Evolutionary conservation across 2,888 invertebrate genomes (phyloP).

Genomic region (Heterodera filipjevi): DNA sequence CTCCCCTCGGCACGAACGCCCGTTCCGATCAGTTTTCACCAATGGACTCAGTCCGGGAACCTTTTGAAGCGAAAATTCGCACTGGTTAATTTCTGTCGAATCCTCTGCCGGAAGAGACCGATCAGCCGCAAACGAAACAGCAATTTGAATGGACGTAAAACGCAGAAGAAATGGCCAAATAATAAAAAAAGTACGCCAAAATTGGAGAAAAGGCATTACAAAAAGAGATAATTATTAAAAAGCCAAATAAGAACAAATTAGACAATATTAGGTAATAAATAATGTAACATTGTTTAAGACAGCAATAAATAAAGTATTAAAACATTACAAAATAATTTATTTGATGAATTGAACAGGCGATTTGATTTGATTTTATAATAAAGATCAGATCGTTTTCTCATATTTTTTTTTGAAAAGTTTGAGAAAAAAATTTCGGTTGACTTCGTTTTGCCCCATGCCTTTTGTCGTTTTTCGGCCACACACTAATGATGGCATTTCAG

Average conservation of each 20-base stretch:
- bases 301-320: too few relatives aligned
- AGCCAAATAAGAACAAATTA: not conserved
- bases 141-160: not conserved
- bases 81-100: not conserved
- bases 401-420: too few relatives aligned
- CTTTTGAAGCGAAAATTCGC: slow-evolving; percentile 30
- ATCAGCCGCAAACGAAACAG: not conserved
- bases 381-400: too few relatives aligned
- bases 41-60: slow-evolving; percentile 33
- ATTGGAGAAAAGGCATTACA: not conserved
- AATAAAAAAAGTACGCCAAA: not conserved
- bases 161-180: not conserved
- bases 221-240: not conserved
- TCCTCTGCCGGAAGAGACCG: not conserved
- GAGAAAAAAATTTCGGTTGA: too few relatives aligned
- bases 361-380: too few relatives aligned
- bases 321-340: too few relatives aligned
- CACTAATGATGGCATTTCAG: not conserved
- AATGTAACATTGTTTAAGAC: too few relatives aligned
- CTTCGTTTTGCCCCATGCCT: not conserved
- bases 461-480: not conserved
- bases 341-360: too few relatives aligned
- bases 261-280: not conserved
- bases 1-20: slow-evolving; percentile 31
- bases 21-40: slow-evolving; percentile 32